phyloP scores from a whole-genome alignment of 2,888 invertebrate genomes.

The Lypha dubia region DNA sequence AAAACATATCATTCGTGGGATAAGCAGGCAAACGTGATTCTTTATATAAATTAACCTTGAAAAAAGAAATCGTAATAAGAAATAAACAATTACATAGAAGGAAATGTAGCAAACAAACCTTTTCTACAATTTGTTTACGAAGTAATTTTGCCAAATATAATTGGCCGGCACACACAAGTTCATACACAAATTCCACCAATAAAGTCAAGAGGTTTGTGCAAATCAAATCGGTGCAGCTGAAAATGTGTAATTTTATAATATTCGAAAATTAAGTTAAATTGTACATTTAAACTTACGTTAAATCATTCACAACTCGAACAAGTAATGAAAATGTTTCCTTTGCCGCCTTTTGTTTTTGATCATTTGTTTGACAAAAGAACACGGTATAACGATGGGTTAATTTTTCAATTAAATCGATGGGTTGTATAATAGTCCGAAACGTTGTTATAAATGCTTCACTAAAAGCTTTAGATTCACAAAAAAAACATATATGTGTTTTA shows the following conservation, averaged over 20 bases:
- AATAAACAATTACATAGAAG: neutral
- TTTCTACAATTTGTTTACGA: slow-evolving; percentile 95
- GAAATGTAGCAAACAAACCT: slow-evolving; percentile 83
- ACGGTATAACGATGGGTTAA: slow-evolving; percentile 87
- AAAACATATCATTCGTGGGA: slow-evolving; percentile 74
- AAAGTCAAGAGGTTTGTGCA: slow-evolving; percentile 89
- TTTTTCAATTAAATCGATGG: slow-evolving; percentile 93
- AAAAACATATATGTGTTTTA: neutral
- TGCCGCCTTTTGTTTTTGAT: slow-evolving; percentile 89
- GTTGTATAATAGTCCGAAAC: slow-evolving; percentile 97
- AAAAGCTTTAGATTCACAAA: slow-evolving; percentile 77
- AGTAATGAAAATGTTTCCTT: slow-evolving; percentile 95
- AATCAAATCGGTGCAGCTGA: slow-evolving; percentile 93
- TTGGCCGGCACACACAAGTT: slow-evolving; percentile 95
- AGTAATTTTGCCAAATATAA: slow-evolving; percentile 95
- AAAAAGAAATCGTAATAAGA: neutral
- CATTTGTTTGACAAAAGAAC: slow-evolving; percentile 88
- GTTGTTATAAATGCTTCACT: slow-evolving; percentile 98
- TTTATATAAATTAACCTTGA: slow-evolving; percentile 80
- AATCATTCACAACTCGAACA: slow-evolving; percentile 96
- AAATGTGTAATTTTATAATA: slow-evolving; percentile 72
- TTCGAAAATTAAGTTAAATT: neutral
- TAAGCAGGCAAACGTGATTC: slow-evolving; percentile 82
- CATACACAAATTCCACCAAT: slow-evolving; percentile 96
- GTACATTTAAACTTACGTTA: slow-evolving; percentile 89